Evolutionary conservation across 2,797 vertebrate genomes (phyloP), one percentile per base, ranked within the genome.

Genomic region (Pogonophryne albipinna): DNA sequence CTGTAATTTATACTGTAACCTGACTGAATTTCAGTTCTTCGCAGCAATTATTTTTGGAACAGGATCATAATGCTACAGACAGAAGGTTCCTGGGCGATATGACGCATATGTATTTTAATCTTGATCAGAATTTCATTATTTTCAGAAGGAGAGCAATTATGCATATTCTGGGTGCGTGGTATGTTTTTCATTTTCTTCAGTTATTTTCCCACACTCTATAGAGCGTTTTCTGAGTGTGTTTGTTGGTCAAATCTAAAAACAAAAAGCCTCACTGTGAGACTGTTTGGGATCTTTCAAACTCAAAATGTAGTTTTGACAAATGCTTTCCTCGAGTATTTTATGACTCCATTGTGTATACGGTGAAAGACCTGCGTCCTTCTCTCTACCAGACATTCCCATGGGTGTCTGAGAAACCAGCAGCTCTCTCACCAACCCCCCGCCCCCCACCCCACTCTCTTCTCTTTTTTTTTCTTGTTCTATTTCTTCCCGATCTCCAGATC

Each of bases 381-480:
- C 58, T 44, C 15, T 15, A n/a, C 31, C 47, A 62, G 58, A 80
- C 76, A 56, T 79, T 88, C 85, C 80, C 82, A 75, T 79, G 83
- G 83, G 79, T 59, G 64, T 66, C 69, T 70, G 68, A 83, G 53
- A 84, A 84, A 79, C 73, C 71, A 76, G 52, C 72, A 65, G 71
- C 64, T 77, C 78, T 57, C 56, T 87, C 84, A 86, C 61, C 69
- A 71, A 19, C 13, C 23, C 57, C 23, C 64, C 49, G 0, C 23
- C 60, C 23, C 64, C 49, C 1, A 16, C 41, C 41, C 38, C 59
- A 27, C 27, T 4, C 27, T 4, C 27, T 27, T 27, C 27, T 27
- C 1, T 19, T 60, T 49, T 19, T 63, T 49, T 75, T 7, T 19
- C 56, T 65, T 56, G 58, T 57, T 78, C 69, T 74, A n/a, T 82